Percentiles rank a stretch among this genome's conserved stretches.
Evolutionary conservation across 1,140 invertebrate species (phyloP).

Genomic region (Aphis craccivora): DNA sequence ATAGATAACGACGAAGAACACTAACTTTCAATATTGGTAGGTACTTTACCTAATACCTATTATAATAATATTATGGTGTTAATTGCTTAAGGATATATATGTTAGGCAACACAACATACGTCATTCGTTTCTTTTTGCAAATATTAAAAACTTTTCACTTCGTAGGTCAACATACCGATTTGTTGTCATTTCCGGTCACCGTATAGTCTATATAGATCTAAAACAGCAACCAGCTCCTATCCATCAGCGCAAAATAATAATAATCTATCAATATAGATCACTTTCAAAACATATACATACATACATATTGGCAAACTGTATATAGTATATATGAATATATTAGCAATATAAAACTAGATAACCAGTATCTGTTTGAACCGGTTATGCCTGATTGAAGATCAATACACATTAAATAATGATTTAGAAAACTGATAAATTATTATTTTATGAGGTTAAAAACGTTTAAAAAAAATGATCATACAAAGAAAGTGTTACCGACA

Average conservation of each 20-base stretch:
- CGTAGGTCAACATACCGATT: neutral
- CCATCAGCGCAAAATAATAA: neutral
- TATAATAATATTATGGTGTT: neutral
- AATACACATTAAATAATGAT: constrained; percentile 23
- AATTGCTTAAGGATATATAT: neutral
- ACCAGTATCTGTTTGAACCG: constrained; percentile 25
- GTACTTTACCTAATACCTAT: neutral
- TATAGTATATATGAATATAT: neutral
- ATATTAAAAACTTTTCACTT: constrained; percentile 35
- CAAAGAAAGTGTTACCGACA: neutral
- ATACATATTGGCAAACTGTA: constrained; percentile 15
- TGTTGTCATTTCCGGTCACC: constrained; percentile 6
- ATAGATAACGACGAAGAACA: neutral
- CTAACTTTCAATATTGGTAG: neutral
- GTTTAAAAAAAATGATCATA: neutral
- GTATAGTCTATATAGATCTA: neutral
- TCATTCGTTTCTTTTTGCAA: neutral
- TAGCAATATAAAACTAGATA: neutral
- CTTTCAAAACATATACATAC: constrained; percentile 19
- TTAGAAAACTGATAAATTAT: constrained; percentile 42
- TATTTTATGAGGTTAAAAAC: neutral
- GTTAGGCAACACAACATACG: constrained; percentile 37
- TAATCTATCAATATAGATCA: constrained; percentile 31
- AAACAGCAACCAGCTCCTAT: neutral
- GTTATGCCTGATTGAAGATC: constrained; percentile 23